Percentiles rank a stretch among this genome's conserved stretches.
Conservation (phyloP, 2,797 vertebrate genomes). For the Sciurus carolinensis region DNA sequence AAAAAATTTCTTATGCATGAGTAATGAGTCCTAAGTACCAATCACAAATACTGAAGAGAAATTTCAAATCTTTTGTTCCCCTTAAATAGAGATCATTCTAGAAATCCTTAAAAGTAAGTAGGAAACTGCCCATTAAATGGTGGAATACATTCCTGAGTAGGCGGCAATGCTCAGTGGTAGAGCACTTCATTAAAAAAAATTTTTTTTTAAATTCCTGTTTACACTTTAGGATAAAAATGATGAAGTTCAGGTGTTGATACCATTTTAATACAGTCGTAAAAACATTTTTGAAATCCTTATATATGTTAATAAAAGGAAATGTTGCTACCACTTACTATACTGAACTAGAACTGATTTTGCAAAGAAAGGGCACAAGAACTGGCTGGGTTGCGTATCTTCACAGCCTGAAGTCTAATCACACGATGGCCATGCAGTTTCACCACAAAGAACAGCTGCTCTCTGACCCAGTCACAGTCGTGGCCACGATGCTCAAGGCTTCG, state of each 20-base stretch:
- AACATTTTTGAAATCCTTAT: neutral
- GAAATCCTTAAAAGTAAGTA: slow-evolving; percentile 31
- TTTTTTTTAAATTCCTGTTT: neutral
- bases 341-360: neutral
- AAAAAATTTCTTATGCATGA: neutral
- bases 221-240: neutral
- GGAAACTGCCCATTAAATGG: neutral
- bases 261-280: neutral
- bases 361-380: neutral
- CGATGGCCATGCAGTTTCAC: neutral
- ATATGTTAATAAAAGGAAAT: neutral
- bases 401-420: neutral
- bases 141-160: neutral
- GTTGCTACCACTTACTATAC: neutral
- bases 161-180: neutral
- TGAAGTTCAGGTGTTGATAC: neutral
- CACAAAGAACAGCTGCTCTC: neutral
- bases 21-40: neutral
- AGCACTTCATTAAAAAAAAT: neutral
- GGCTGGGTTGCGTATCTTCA: neutral
- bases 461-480: no score
- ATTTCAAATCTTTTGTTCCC: neutral
- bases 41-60: neutral
- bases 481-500: fast-evolving
- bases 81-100: neutral